Percentiles rank a stretch among this genome's conserved stretches.
Conservation (phyloP, 2,113 vertebrate genomes). For the Oncorhynchus nerka region DNA sequence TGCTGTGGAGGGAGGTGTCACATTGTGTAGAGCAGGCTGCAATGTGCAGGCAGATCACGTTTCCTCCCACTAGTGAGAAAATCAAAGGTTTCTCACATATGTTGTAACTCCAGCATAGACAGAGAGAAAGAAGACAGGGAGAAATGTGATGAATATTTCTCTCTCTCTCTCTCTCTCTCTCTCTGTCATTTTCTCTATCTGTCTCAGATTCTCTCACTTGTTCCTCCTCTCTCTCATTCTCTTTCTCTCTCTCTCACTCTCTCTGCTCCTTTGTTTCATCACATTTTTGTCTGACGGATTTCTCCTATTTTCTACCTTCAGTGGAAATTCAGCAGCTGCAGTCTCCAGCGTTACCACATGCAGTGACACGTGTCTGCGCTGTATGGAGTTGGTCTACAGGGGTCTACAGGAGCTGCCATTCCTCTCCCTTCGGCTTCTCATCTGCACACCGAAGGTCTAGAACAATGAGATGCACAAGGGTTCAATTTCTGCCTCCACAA, state of each 20-base stretch:
- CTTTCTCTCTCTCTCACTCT: neutral
- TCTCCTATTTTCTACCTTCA: neutral
- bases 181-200: neutral
- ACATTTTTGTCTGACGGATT: slow-evolving; percentile 14
- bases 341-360: slow-evolving; percentile 18
- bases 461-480: neutral
- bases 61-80: slow-evolving; percentile 21
- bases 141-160: slow-evolving; percentile 5
- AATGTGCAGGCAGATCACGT: slow-evolving; percentile 43
- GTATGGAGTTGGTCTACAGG: neutral
- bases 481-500: neutral
- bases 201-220: neutral
- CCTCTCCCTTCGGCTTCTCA: neutral
- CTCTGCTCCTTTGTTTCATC: slow-evolving; percentile 16
- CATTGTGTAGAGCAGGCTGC: slow-evolving; percentile 15
- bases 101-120: slow-evolving; percentile 1
- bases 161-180: slow-evolving; percentile 24
- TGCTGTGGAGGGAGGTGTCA: slow-evolving; percentile 37
- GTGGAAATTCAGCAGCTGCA: neutral
- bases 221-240: slow-evolving; percentile 8
- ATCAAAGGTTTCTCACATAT: slow-evolving; percentile 9
- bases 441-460: neutral
- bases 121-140: neutral
- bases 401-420: neutral
- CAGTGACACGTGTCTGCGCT: slow-evolving; percentile 17